These are phyloP conservation scores for Phyllostomus discolor DNA, from an alignment of 2,113 vertebrate genomes.

Conservation along the genomic window DNA sequence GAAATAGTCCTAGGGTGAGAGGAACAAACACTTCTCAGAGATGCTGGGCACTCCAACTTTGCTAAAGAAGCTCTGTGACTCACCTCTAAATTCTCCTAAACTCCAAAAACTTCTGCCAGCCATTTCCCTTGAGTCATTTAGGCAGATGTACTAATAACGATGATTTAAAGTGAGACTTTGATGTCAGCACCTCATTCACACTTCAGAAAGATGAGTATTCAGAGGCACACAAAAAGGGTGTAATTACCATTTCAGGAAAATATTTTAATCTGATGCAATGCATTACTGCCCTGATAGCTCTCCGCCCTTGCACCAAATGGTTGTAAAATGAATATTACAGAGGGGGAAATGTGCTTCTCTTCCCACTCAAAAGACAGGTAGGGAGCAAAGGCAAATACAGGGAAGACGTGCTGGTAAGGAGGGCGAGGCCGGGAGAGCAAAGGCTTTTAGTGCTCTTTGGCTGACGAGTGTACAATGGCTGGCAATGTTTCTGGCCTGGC, in stretches of 20 bases:
- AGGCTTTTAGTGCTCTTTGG: not conserved
- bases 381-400: conserved; percentile 32
- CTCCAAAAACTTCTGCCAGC: conserved; percentile 20
- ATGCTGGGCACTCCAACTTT: not conserved
- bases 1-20: not conserved
- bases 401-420: not conserved
- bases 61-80: not conserved
- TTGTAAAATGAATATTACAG: conserved; percentile 35
- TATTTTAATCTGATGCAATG: conserved; percentile 63
- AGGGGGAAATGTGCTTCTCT: conserved; percentile 4
- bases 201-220: conserved; percentile 61
- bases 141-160: conserved; percentile 24
- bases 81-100: conserved; percentile 53
- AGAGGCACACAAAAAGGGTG: conserved; percentile 62
- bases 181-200: conserved; percentile 54
- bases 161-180: conserved; percentile 60
- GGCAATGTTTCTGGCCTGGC: not conserved
- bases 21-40: not conserved
- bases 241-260: conserved; percentile 74
- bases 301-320: conserved; percentile 51
- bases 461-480: not conserved
- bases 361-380: not conserved
- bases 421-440: not conserved
- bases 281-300: conserved; percentile 70
- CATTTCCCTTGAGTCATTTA: conserved; percentile 26